Conservation (phyloP, 2,888 invertebrate species). For the Sinhomidia bicolor region DNA sequence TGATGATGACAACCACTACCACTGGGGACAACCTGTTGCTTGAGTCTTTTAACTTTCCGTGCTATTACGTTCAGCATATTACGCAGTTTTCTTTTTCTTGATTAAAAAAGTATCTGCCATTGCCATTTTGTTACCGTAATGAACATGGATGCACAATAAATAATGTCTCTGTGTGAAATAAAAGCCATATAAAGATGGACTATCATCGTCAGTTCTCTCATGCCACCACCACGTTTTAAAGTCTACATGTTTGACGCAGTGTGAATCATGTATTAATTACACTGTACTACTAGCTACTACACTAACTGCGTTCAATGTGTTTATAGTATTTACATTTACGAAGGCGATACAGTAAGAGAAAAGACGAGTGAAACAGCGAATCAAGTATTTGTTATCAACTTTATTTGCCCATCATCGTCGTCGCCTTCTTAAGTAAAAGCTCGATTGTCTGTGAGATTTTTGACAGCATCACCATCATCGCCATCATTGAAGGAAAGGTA, state of each 20-base stretch:
- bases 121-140: slow-evolving; percentile 14
- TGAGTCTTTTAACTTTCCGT: not conserved
- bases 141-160: not conserved
- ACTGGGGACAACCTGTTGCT: not conserved
- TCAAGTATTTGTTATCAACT: not conserved
- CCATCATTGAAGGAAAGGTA: not conserved
- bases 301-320: no score
- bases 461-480: slow-evolving; percentile 24
- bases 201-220: not conserved
- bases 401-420: slow-evolving; percentile 12
- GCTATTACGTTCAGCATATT: no score
- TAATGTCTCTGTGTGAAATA: not conserved
- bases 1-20: no score
- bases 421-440: not conserved
- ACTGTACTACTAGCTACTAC: not conserved
- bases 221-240: not conserved
- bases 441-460: slow-evolving; percentile 12
- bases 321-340: not conserved
- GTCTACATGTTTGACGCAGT: not conserved
- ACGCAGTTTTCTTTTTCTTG: not conserved
- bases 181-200: not conserved
- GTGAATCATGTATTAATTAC: not conserved
- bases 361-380: not conserved
- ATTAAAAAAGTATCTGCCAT: slow-evolving; percentile 32
- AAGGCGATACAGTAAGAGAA: not conserved